phyloP scores from a whole-genome alignment of 2,888 invertebrate species.

The Drosophila crucigera region DNA sequence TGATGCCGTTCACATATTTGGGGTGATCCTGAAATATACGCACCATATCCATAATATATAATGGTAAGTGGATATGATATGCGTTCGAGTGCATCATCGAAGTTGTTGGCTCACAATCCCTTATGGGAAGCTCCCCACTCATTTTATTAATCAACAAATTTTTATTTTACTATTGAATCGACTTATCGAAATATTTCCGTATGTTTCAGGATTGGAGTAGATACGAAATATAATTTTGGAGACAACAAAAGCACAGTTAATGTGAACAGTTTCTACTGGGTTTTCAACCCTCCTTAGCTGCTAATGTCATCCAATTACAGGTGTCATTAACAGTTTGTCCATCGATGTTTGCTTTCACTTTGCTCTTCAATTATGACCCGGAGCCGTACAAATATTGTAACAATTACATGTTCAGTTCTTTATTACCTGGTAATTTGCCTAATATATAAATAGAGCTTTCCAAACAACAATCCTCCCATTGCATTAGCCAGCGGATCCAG shows the following conservation, averaged over 20 bases:
- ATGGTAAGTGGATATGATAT: constrained; percentile 80
- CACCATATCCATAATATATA: constrained; percentile 83
- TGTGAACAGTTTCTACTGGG: constrained; percentile 30
- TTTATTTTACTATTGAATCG: not conserved
- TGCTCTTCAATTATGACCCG: constrained; percentile 69
- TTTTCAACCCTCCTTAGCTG: constrained; percentile 29
- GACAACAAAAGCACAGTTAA: constrained; percentile 30
- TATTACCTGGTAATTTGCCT: constrained; percentile 79
- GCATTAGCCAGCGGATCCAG: constrained; percentile 48
- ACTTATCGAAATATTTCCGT: not conserved
- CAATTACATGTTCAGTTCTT: constrained; percentile 72
- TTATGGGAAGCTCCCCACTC: constrained; percentile 61
- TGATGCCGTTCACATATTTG: constrained; percentile 77
- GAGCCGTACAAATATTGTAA: constrained; percentile 69
- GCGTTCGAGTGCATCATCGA: constrained; percentile 70
- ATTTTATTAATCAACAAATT: constrained; percentile 34
- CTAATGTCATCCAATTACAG: constrained; percentile 80
- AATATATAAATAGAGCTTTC: constrained; percentile 67
- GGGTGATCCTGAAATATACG: constrained; percentile 84
- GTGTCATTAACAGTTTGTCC: constrained; percentile 82
- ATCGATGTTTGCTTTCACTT: constrained; percentile 53
- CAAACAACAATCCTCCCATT: constrained; percentile 54
- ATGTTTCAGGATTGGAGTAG: not conserved
- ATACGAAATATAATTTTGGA: not conserved
- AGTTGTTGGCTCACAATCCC: constrained; percentile 76